Conservation (phyloP, 2,113 vertebrate species). For the Corythornis vintsioides region DNA sequence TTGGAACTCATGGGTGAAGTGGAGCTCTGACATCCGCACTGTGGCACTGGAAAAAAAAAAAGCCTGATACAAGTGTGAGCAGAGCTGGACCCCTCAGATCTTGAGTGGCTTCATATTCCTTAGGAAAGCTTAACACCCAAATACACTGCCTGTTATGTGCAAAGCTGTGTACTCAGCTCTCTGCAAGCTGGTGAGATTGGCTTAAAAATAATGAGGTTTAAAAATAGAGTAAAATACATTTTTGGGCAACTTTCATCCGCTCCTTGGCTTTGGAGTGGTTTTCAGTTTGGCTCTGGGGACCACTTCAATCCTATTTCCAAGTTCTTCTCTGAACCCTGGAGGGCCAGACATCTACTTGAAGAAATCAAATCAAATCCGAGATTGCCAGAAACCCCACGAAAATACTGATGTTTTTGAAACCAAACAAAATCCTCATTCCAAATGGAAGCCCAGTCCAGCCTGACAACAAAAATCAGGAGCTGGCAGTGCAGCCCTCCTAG, state of each 20-base stretch:
- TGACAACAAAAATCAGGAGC: constrained; percentile 40
- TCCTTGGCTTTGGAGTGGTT: constrained; percentile 51
- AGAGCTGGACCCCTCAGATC: neutral
- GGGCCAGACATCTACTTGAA: constrained; percentile 44
- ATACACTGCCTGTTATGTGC: neutral
- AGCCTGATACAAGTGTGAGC: neutral
- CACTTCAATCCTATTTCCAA: constrained; percentile 54
- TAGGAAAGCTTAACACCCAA: neutral
- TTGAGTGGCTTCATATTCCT: neutral
- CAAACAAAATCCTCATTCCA: neutral
- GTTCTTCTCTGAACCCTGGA: constrained; percentile 45
- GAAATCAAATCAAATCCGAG: constrained; percentile 35
- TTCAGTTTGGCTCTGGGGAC: constrained; percentile 52
- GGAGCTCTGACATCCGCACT: neutral
- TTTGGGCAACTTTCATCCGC: constrained; percentile 32
- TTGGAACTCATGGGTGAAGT: neutral
- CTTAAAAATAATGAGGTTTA: constrained; percentile 28
- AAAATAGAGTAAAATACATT: constrained; percentile 47
- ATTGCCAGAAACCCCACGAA: constrained; percentile 40
- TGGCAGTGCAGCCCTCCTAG: constrained; percentile 47
- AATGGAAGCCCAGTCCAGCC: constrained; percentile 35
- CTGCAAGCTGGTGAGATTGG: neutral
- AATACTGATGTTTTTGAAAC: constrained; percentile 27
- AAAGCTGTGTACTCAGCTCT: neutral
- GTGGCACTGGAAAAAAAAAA: neutral